Evolutionary conservation across 2,888 invertebrate species (phyloP).

Genomic region (Fragum sueziense): DNA sequence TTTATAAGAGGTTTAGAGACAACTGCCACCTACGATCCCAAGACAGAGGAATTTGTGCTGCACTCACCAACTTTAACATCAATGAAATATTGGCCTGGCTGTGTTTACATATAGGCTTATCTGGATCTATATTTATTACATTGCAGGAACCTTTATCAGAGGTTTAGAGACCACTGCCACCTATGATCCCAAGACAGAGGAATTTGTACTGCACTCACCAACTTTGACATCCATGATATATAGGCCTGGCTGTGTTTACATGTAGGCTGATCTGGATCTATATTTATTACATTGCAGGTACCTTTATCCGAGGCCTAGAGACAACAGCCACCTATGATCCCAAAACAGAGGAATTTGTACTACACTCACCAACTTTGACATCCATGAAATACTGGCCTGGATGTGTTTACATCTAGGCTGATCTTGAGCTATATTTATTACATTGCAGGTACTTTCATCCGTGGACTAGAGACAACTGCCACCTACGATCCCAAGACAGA

Average conservation of each 20-base stretch:
- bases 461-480: constrained; percentile 96
- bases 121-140: not conserved
- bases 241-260: constrained; percentile 99
- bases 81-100: constrained; percentile 98
- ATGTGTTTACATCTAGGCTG: no score
- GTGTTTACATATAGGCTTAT: not conserved
- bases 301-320: constrained; percentile 95
- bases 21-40: constrained; percentile 93
- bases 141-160: constrained; percentile 94
- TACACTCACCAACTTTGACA: constrained; percentile 94
- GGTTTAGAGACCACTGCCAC: constrained; percentile 97
- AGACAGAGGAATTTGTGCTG: constrained; percentile 92
- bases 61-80: constrained; percentile 94
- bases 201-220: constrained; percentile 94
- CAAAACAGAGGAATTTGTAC: constrained; percentile 90
- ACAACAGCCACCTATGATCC: constrained; percentile 96
- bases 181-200: constrained; percentile 91
- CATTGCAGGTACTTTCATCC: constrained; percentile 90
- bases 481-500: constrained; percentile 92
- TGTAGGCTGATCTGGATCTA: constrained; percentile 86
- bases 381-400: constrained; percentile 99
- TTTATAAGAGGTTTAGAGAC: constrained; percentile 97
- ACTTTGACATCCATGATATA: constrained; percentile 95
- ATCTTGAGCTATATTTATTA: no score
- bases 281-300: constrained; percentile 84